Conservation (phyloP, 2,113 vertebrate genomes). For the Oryzias melastigma region DNA sequence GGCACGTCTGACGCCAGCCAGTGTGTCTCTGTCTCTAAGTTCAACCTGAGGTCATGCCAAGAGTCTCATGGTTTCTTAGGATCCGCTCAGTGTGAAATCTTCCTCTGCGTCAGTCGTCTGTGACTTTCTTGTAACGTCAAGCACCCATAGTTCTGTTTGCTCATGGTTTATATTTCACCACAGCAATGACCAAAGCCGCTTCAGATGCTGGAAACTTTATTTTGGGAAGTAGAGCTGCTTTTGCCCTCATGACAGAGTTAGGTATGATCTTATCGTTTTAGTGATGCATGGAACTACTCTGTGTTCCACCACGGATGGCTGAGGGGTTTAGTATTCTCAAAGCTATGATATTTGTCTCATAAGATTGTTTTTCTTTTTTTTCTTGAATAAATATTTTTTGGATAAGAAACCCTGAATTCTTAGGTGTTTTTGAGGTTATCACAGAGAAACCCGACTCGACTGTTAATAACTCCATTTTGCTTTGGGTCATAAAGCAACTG, state of each 20-base stretch:
- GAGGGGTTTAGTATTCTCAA: neutral
- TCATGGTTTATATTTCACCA: too few species aligned
- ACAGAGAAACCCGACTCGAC: too few species aligned
- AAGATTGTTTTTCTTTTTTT: neutral
- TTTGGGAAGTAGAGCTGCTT: conserved; percentile 13
- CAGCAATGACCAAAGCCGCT: conserved; percentile 12
- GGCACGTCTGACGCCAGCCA: conserved; percentile 1
- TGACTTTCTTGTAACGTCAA: too few species aligned
- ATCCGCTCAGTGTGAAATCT: conserved; percentile 20
- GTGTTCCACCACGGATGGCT: neutral
- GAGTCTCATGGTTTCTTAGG: conserved; percentile 31
- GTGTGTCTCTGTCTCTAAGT: conserved; percentile 6
- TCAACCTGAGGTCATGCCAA: conserved; percentile 36
- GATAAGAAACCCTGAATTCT: too few species aligned
- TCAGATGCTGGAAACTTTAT: conserved; percentile 32
- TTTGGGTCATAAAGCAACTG: too few species aligned
- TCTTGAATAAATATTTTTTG: too few species aligned
- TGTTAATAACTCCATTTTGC: too few species aligned
- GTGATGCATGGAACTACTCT: conserved; percentile 16
- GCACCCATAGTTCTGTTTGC: too few species aligned
- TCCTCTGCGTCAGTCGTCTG: neutral
- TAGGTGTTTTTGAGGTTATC: too few species aligned
- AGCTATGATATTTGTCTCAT: neutral
- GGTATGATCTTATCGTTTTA: conserved; percentile 33
- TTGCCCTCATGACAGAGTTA: conserved; percentile 19